Evolutionary conservation across 2,797 vertebrate genomes (phyloP).

Genomic region (Chrosomus eos): DNA sequence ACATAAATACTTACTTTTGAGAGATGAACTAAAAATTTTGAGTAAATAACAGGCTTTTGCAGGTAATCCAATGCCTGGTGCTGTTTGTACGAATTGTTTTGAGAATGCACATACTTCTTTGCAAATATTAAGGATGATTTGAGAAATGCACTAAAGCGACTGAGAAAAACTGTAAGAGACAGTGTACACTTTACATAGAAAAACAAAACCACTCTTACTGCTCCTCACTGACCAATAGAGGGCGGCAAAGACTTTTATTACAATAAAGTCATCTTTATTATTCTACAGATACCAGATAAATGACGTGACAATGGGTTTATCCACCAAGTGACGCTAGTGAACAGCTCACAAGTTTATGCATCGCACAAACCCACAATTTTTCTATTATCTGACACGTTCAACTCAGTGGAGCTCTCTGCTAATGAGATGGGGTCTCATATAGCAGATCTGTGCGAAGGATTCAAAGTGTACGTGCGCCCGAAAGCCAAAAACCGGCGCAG

Average conservation of each 20-base stretch:
- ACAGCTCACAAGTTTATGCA: neutral
- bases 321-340: conserved; percentile 12
- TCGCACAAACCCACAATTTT: neutral
- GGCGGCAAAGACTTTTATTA: conserved; percentile 9
- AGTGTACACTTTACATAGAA: neutral
- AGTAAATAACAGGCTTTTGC: no score
- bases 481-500: no score
- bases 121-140: no score
- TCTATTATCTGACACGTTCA: neutral
- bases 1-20: no score
- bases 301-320: neutral
- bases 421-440: neutral
- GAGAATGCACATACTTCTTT: no score
- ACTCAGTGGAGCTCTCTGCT: neutral
- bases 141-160: no score
- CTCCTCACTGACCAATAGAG: conserved; percentile 7
- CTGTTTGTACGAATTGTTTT: no score
- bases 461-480: no score
- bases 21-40: no score
- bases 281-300: neutral
- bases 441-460: no score
- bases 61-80: no score
- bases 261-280: neutral
- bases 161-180: neutral
- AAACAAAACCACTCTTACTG: neutral